Evolutionary conservation across 2,888 invertebrate species (phyloP), one percentile per base, ranked within the genome.

Genomic region (Limnephilus marmoratus): DNA sequence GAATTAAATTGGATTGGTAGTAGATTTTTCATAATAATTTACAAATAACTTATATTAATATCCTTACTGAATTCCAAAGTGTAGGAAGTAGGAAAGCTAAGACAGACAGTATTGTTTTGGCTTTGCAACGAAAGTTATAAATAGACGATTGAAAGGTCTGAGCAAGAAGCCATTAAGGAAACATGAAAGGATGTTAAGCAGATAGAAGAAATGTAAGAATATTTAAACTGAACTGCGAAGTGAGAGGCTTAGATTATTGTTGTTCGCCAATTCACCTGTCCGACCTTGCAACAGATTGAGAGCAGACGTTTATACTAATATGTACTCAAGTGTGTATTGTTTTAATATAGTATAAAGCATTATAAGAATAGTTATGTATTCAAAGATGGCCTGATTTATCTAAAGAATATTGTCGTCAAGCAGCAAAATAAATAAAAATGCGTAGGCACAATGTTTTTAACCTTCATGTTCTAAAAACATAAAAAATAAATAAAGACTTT

Each of bases 141-240:
- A 86, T 86, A 86, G 86, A n/a, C 29, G 86, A n/a, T 68, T 68
- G 24, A 68, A 85, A 41, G 85, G 85, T 85, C n/a, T 9, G 49
- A 68, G 31, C 86, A 41, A 12, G n/a, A 29, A 86, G 86, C 45
- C 24, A 86, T 86, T 86, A n/a, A 86, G 49, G 86, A 86, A 29
- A 29, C 45, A 49, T 24, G n/a, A 45, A 45, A 86, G 29, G 45
- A 49, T 45, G 86, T 15, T 86, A 24, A 34, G 86, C 86, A 86
- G 49, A 45, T 15, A 9, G n/a, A 85, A 86, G 86, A 24, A 85
- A 34, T 85, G 53, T 29, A 0, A 29, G 49, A 86, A 29, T 53
- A 18, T 68, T 2, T 53, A 24, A 7, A 68, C 68, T 29, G 45
- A 45, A 15, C 49, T 24, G 49, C 45, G 49, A 45, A 15, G 68